Conservation (phyloP, 2,113 vertebrate species). For the Naja naja region DNA sequence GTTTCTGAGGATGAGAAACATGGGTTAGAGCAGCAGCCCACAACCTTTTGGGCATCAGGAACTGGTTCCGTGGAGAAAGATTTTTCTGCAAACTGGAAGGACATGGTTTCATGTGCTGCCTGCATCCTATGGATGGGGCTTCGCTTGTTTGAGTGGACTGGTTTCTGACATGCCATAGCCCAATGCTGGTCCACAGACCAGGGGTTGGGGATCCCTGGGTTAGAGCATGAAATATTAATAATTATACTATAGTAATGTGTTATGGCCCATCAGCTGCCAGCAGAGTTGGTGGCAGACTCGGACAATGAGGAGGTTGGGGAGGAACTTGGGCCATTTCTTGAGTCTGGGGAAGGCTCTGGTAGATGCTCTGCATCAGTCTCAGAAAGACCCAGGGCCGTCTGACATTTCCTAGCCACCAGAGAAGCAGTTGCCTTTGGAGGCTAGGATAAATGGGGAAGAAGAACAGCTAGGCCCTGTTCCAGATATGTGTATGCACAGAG, state of each 20-base stretch:
- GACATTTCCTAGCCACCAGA: too few species aligned
- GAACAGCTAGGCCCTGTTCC: too few species aligned
- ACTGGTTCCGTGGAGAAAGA: not conserved
- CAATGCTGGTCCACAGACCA: not conserved
- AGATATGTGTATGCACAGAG: too few species aligned
- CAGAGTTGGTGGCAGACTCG: too few species aligned
- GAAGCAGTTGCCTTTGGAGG: too few species aligned
- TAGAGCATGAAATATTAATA: not conserved
- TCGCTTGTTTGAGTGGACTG: not conserved
- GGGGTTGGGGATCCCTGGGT: not conserved
- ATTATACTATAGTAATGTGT: not conserved
- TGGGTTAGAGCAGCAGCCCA: not conserved
- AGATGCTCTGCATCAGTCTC: too few species aligned
- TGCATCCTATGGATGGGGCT: not conserved
- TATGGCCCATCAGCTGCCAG: too few species aligned
- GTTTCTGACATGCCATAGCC: not conserved
- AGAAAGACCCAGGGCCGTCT: too few species aligned
- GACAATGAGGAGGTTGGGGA: too few species aligned
- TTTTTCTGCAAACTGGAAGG: not conserved
- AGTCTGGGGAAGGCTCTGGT: too few species aligned
- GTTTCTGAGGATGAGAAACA: not conserved
- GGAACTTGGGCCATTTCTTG: too few species aligned
- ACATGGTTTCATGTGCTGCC: not conserved
- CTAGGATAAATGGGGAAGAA: too few species aligned
- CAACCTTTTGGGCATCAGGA: not conserved